Base-by-base conservation (phyloP, 2,888 invertebrate genomes). In the Corythucha ciliata region DNA sequence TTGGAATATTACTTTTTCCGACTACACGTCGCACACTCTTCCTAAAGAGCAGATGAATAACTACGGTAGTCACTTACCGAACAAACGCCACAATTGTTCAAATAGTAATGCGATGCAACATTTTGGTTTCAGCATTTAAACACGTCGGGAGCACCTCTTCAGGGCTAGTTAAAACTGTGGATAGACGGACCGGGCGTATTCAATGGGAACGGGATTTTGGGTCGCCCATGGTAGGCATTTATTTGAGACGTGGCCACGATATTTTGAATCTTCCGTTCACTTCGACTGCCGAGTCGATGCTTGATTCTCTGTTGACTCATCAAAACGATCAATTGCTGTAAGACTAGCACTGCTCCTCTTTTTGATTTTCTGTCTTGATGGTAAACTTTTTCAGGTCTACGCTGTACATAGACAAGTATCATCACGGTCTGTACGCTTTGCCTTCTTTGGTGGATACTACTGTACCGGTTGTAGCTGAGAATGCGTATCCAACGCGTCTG, bases 1-100 rank as follows among this genome's bases (percentile, higher is more conserved):
- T 57, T 97, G 96, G 96, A 97, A 98, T 71, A 88, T 96, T 4
- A 96, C 96, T 1, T 97, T 89, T 72, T 88, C 83, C 64, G 96
- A 96, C 70, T 98, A 97, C 68, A 83, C 93, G 2, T 81, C 90
- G 1, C 78, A 78, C 65, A 82, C 81, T 57, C 87, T 82, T 80
- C 80, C 79, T 39, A 78, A 80, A 45, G 83, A 88, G 65, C 75
- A 81, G 69, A 71, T 80, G 3, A 81, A 80, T 62, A 82, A 83
- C 69, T 91, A 92, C 71, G 85, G 88, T 87, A 66, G 68, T 29
- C 29, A n/a, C 29, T 8, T 12, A n/a, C 29, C n/a, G n/a, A 14
- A 14, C 7, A 8, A 8, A 14, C 8, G 7, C 14, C 7, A 14
- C 14, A 12, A 20, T 46, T 34, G 32, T 16, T 20, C 6, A 37